Evolutionary conservation across 1,140 invertebrate species (phyloP), one percentile per base, ranked within the genome.

Genomic region (Bombus polaris): DNA sequence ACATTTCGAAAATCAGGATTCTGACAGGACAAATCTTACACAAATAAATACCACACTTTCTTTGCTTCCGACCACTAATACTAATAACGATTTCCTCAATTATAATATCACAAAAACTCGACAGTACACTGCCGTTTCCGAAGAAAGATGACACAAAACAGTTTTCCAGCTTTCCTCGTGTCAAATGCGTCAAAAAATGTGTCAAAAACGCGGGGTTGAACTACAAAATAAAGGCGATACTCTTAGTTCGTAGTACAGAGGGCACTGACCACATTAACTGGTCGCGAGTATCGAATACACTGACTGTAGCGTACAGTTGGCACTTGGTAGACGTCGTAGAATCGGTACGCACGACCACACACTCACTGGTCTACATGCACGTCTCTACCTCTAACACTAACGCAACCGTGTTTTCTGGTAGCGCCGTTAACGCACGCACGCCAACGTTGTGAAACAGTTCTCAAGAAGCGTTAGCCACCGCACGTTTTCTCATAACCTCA

Each of bases 191-290:
- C 10, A 32, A n/a, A 42, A 39, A 57, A 13, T 18, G 28, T 5
- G 39, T 28, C 2, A 22, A 32, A 68, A 57, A n/a, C 28, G 9
- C 9, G 3, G 12, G 3, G 6, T 66, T 42, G 44, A 35, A 83
- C 37, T 42, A n/a, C 18, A 39, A 44, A 28, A 71, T 68, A 39
- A 80, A 68, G 13, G 12, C 44, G 65, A n/a, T 70, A 47, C 66
- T 85, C 70, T 39, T 81, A 85, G 65, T 88, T 86, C 57, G 70
- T 70, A 86, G 66, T 70, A 87, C 53, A 83, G 81, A 77, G 90
- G 88, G 82, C 88, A 91, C 90, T 91, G 90, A 88, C 90, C 87
- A 91, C 77, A 73, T 84, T 83, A 74, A 91, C 90, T 85, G 81
- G 47, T 85, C 78, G 85, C 71, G 71, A 88, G 81, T 86, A 72